Evolutionary conservation across 2,113 vertebrate species (phyloP).

Genomic region (Thunnus maccoyii): DNA sequence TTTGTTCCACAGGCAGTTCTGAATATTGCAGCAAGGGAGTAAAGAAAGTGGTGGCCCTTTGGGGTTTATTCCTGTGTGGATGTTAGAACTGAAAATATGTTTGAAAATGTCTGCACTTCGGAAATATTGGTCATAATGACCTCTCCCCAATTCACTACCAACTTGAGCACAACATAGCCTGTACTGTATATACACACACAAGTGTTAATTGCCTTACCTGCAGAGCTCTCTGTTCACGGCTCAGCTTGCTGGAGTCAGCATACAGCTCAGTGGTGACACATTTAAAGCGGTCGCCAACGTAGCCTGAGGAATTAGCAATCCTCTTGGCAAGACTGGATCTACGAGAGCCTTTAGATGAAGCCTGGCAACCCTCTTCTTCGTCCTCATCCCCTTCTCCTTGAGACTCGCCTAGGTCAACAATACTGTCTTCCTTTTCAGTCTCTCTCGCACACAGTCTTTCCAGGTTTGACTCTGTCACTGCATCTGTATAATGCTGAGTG

Average conservation of each 20-base stretch:
- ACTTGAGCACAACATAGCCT: slow-evolving; percentile 30
- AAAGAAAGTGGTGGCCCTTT: slow-evolving; percentile 25
- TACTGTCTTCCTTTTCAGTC: slow-evolving; percentile 73
- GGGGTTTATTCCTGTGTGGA: slow-evolving; percentile 46
- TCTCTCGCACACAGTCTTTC: slow-evolving; percentile 47
- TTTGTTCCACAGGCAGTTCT: slow-evolving; percentile 52
- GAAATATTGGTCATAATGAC: slow-evolving; percentile 44
- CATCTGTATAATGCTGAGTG: slow-evolving; percentile 57
- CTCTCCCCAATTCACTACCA: slow-evolving; percentile 42
- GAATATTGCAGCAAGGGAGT: slow-evolving; percentile 57
- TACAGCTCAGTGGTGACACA: slow-evolving; percentile 98
- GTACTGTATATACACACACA: slow-evolving; percentile 31
- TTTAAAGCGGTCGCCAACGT: slow-evolving; percentile 98
- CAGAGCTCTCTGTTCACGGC: slow-evolving; percentile 96
- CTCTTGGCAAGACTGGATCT: slow-evolving; percentile 91
- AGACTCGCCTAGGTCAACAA: slow-evolving; percentile 80
- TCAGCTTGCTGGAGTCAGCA: slow-evolving; percentile 97
- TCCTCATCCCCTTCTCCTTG: slow-evolving; percentile 81
- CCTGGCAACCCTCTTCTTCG: slow-evolving; percentile 75
- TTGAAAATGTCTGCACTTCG: slow-evolving; percentile 56
- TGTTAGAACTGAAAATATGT: slow-evolving; percentile 57
- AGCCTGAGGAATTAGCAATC: slow-evolving; percentile 98
- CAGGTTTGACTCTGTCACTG: slow-evolving; percentile 55
- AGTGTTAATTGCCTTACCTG: slow-evolving; percentile 90
- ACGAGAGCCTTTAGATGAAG: slow-evolving; percentile 86